Percentiles rank a stretch among this genome's conserved stretches.
Evolutionary conservation across 2,113 vertebrate genomes (phyloP).

Genomic region (Terrapene triunguis): DNA sequence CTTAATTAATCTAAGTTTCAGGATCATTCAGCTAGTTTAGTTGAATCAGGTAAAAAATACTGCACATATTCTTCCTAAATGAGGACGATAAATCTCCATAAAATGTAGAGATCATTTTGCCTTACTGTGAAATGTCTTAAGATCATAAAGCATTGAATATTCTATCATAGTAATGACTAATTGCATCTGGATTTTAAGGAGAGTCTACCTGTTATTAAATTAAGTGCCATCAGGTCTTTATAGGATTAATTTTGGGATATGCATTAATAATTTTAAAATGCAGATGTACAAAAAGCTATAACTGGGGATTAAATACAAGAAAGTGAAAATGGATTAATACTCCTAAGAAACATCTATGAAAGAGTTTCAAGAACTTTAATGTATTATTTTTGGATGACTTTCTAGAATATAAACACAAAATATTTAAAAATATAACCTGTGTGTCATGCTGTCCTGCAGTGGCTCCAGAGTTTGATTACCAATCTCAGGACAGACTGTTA

Average conservation of each 20-base stretch:
- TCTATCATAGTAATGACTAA: slow-evolving; percentile 52
- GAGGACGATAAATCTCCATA: slow-evolving; percentile 67
- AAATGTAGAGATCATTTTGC: slow-evolving; percentile 44
- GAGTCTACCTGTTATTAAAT: slow-evolving; percentile 37
- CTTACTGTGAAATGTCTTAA: slow-evolving; percentile 32
- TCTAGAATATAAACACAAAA: neutral
- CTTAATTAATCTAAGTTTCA: slow-evolving; percentile 69
- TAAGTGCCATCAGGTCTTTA: neutral
- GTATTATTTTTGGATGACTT: neutral
- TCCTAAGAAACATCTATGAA: neutral
- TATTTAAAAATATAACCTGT: neutral
- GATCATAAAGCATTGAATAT: slow-evolving; percentile 50
- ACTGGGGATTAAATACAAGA: neutral
- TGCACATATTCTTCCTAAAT: slow-evolving; percentile 42
- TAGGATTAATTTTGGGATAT: slow-evolving; percentile 32
- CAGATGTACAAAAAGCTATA: neutral
- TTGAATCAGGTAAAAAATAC: slow-evolving; percentile 57
- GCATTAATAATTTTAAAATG: slow-evolving; percentile 39
- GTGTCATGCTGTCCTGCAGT: neutral
- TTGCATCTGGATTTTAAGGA: slow-evolving; percentile 40
- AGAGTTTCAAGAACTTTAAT: neutral
- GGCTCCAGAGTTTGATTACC: neutral
- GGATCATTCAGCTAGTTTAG: slow-evolving; percentile 57
- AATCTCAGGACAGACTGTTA: neutral
- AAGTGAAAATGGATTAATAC: slow-evolving; percentile 18